Evolutionary conservation across 53 echinoderm and acorn worm genomes (phyloP).

Genomic region (Crossaster papposus): DNA sequence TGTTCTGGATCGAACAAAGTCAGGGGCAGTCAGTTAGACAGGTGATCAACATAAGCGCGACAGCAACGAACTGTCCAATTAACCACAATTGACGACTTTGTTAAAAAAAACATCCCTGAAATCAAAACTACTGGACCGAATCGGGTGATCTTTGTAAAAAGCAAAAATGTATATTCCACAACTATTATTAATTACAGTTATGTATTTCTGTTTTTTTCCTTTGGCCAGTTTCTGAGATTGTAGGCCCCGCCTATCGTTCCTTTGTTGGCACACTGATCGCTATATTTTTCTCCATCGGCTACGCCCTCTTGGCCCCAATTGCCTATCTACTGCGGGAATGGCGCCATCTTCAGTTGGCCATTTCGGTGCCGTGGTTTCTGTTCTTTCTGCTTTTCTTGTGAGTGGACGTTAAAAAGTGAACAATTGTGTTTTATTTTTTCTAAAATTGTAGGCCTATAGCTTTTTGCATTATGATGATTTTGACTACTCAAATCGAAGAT

Average conservation of each 20-base stretch:
- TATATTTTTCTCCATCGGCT: constrained; percentile 74
- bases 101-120: too few relatives aligned
- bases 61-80: too few relatives aligned
- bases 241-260: constrained; percentile 74
- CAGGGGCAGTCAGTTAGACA: too few relatives aligned
- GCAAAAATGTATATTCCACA: too few relatives aligned
- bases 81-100: too few relatives aligned
- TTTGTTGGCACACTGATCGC: constrained; percentile 75
- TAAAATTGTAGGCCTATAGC: background rate
- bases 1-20: too few relatives aligned
- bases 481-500: too few relatives aligned
- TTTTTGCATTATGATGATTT: too few relatives aligned
- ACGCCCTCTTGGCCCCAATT: constrained; percentile 64
- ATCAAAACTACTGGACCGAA: too few relatives aligned
- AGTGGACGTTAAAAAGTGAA: constrained; percentile 31
- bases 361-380: constrained; percentile 61
- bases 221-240: constrained; percentile 88
- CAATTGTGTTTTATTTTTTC: too few relatives aligned
- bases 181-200: background rate
- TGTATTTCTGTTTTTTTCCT: background rate
- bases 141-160: too few relatives aligned
- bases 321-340: constrained; percentile 84
- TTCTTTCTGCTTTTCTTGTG: constrained; percentile 68
- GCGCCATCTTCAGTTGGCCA: constrained; percentile 73
- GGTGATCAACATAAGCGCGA: too few relatives aligned